phyloP scores from a whole-genome alignment of 1,140 invertebrate genomes.

The Heliconius himera region DNA sequence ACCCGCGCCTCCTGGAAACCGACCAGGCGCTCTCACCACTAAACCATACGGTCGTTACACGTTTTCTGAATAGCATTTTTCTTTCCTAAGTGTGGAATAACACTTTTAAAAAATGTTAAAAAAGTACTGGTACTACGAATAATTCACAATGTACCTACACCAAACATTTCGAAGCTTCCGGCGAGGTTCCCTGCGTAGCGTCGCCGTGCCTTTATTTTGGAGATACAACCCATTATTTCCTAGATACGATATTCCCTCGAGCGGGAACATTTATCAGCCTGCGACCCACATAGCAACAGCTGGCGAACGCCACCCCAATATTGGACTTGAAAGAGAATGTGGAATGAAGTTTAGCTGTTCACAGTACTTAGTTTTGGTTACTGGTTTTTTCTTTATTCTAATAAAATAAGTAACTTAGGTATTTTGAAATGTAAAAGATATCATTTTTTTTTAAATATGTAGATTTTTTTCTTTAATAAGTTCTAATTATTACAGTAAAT shows the following conservation, averaged over 20 bases:
- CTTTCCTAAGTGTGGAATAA: too few species aligned
- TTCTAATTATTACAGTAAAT: too few species aligned
- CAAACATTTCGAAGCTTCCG: background rate
- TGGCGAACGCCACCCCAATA: constrained; percentile 53
- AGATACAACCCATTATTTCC: constrained; percentile 51
- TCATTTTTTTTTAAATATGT: background rate
- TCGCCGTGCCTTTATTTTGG: constrained; percentile 36
- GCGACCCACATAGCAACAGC: constrained; percentile 74
- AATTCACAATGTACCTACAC: background rate
- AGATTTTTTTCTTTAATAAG: background rate
- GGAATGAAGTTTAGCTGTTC: constrained; percentile 35
- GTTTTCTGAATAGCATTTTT: too few species aligned
- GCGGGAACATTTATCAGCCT: constrained; percentile 68
- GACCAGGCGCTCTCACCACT: too few species aligned
- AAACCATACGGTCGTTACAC: too few species aligned
- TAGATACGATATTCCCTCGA: constrained; percentile 60
- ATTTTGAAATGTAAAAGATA: background rate
- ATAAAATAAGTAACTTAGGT: background rate
- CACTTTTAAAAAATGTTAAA: too few species aligned
- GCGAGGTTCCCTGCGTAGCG: background rate
- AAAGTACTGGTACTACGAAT: background rate
- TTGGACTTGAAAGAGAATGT: constrained; percentile 56
- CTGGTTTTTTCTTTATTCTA: background rate
- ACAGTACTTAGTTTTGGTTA: background rate
- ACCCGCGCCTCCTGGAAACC: too few species aligned